Evolutionary conservation across 2,888 invertebrate genomes (phyloP).

Genomic region (Hyposoter didymator): DNA sequence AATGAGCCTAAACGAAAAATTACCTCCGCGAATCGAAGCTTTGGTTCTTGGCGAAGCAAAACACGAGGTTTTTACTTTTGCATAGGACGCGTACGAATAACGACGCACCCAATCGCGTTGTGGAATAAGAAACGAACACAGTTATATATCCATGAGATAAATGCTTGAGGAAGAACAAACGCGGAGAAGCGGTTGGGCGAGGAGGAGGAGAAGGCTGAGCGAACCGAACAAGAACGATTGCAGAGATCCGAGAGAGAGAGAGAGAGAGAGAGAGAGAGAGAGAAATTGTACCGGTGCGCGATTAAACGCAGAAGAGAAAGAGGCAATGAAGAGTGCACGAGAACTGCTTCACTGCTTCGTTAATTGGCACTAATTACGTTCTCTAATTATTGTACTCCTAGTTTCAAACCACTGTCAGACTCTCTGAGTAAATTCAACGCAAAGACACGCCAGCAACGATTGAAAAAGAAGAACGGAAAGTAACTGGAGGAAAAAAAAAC

Average conservation of each 20-base stretch:
- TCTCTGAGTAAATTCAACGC: conserved; percentile 57
- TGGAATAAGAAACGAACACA: conserved; percentile 22
- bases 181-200: conserved; percentile 3
- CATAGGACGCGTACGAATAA: conserved; percentile 49
- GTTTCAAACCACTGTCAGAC: conserved; percentile 73
- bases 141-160: conserved; percentile 32
- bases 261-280: neutral
- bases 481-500: conserved; percentile 7
- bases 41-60: neutral
- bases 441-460: conserved; percentile 6
- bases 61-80: conserved; percentile 39
- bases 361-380: conserved; percentile 80
- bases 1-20: neutral
- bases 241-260: conserved; percentile 41
- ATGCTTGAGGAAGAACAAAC: conserved; percentile 35
- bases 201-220: conserved; percentile 36
- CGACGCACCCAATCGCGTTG: conserved; percentile 38
- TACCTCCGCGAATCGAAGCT: conserved; percentile 7
- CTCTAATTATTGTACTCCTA: conserved; percentile 79
- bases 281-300: conserved; percentile 14
- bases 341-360: conserved; percentile 74
- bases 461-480: conserved; percentile 18
- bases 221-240: conserved; percentile 37
- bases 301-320: conserved; percentile 38
- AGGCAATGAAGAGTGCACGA: conserved; percentile 66